Percentiles rank a stretch among this genome's conserved stretches.
phyloP scores from a whole-genome alignment of 2,888 invertebrate genomes.

The Dolichopus griseipennis region DNA sequence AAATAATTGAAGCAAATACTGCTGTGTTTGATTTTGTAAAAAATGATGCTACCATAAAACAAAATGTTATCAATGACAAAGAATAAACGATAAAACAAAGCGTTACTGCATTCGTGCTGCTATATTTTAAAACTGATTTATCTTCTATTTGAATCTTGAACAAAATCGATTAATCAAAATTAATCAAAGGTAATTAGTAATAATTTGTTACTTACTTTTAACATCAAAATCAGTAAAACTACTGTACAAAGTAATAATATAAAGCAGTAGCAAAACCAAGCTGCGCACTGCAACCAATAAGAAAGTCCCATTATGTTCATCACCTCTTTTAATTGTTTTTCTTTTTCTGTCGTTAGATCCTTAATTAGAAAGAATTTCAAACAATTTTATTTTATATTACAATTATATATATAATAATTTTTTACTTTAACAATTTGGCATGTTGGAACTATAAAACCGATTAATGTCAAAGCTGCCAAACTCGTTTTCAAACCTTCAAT shows the following conservation, averaged over 20 bases:
- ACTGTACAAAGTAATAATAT: constrained; percentile 53
- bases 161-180: constrained; percentile 11
- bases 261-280: constrained; percentile 71
- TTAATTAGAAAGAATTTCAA: constrained; percentile 7
- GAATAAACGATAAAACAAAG: constrained; percentile 61
- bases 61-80: constrained; percentile 58
- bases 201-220: constrained; percentile 46
- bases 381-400: neutral
- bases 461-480: constrained; percentile 67
- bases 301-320: constrained; percentile 81
- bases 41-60: constrained; percentile 65
- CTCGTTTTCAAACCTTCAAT: constrained; percentile 52
- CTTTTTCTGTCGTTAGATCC: constrained; percentile 31
- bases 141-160: constrained; percentile 42
- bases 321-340: constrained; percentile 49
- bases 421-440: constrained; percentile 58
- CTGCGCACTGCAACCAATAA: constrained; percentile 69
- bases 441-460: constrained; percentile 69
- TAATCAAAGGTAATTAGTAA: neutral
- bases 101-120: constrained; percentile 56
- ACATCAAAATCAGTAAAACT: constrained; percentile 45
- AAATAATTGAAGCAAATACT: constrained; percentile 58
- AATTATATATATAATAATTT: neutral
- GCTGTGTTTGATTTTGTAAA: constrained; percentile 69
- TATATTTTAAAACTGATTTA: constrained; percentile 56